Evolutionary conservation across 1,140 invertebrate genomes (phyloP), one percentile per base, ranked within the genome.

Genomic region (Teleopsis dalmanni): DNA sequence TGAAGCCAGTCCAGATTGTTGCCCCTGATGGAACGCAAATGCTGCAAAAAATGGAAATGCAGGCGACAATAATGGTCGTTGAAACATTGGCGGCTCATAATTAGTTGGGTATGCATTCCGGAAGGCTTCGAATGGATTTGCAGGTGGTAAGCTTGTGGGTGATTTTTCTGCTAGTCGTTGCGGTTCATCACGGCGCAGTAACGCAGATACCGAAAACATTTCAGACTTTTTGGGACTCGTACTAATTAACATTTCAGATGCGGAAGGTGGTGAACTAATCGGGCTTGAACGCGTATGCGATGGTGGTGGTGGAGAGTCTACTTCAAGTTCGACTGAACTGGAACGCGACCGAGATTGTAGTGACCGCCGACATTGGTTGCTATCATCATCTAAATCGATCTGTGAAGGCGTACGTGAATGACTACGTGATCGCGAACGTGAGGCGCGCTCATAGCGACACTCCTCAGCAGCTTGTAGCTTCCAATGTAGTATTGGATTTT

Each of bases 191-290:
- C 86, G 84, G 68, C 84, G 77, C 11, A 88, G 66, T 4, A 88
- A 70, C 0, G 85, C 87, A 37, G 81, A 85, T 5, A 88, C 85
- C 47, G 84, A 88, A 62, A 88, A 88, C 5, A 81, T 78, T 67
- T 87, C 82, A 6, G 84, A 87, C 72, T 82, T 80, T 68, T 83
- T 83, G 64, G 72, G 55, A 50, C 52, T 51, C 42, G 55, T 60
- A 29, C 52, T 52, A 50, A 58, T 59, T 11, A 66, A 48, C 11
- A 66, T 56, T 42, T 66, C 57, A 14, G 57, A 58, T 41, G 50
- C 52, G 23, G 51, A 50, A 29, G 57, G 57, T 27, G 62, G 61
- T 14, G 34, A 38, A 44, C 35, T 61, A 13, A 60, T 54, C 21
- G 58, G 56, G 53, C 59, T 74, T 11, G 23, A 27, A 19, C 36